phyloP scores from a whole-genome alignment of 2,797 vertebrate genomes.

The Darevskia nairensis region DNA sequence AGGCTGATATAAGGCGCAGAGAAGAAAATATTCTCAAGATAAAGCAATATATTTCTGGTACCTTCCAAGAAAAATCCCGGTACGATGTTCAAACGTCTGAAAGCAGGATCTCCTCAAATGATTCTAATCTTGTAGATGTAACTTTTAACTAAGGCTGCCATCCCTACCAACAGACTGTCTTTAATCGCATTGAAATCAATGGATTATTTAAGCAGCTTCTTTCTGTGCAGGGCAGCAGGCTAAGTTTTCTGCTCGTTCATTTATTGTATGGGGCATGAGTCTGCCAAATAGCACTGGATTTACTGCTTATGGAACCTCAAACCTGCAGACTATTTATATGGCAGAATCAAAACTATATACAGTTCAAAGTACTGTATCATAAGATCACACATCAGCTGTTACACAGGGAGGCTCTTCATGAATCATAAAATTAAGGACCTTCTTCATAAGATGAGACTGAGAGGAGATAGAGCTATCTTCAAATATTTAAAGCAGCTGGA shows the following conservation, averaged over 20 bases:
- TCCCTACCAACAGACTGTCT: neutral
- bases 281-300: neutral
- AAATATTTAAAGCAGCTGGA: too few species aligned
- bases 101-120: neutral
- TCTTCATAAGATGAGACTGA: too few species aligned
- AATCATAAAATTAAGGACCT: neutral
- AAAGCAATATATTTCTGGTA: conserved; percentile 58
- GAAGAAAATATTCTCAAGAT: conserved; percentile 60
- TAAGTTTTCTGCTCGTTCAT: neutral
- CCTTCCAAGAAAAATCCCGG: conserved; percentile 62
- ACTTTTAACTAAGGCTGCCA: neutral
- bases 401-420: neutral
- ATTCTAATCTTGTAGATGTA: neutral
- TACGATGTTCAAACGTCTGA: conserved; percentile 26
- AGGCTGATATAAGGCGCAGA: conserved; percentile 43
- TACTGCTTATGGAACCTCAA: neutral
- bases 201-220: neutral
- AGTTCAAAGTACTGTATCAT: neutral
- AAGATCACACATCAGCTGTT: neutral
- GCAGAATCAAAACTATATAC: neutral
- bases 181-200: neutral
- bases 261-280: too few species aligned
- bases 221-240: neutral
- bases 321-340: neutral
- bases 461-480: neutral